These are phyloP conservation scores for Capitulum mitella DNA, from an alignment of 2,888 invertebrate genomes.

Conservation along the genomic window DNA sequence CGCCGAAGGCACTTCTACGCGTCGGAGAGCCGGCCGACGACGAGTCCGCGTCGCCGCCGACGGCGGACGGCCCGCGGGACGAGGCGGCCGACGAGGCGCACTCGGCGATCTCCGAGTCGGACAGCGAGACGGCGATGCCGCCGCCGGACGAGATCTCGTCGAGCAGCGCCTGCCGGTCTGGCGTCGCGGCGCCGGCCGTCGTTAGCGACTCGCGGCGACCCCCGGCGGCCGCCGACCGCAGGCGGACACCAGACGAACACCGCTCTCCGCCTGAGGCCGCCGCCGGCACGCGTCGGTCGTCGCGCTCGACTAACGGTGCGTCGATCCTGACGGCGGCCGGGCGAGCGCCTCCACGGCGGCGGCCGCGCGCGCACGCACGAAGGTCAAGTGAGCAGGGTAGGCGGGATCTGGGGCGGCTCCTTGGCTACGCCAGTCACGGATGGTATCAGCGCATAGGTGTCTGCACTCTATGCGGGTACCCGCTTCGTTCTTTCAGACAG, in stretches of 20 bases:
- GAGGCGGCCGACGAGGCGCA: not conserved
- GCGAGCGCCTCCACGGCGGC: not conserved
- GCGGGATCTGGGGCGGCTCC: too few relatives aligned
- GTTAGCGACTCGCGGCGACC: too few relatives aligned
- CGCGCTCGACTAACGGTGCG: not conserved
- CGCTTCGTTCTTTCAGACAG: too few relatives aligned
- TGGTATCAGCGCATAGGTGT: too few relatives aligned
- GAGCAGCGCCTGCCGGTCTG: constrained; percentile 12
- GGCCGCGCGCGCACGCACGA: not conserved
- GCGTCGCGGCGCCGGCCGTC: too few relatives aligned
- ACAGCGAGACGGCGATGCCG: not conserved
- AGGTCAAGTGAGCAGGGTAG: too few relatives aligned
- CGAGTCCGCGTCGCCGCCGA: not conserved
- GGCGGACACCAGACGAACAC: too few relatives aligned
- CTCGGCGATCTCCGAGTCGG: not conserved
- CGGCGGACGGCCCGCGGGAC: not conserved
- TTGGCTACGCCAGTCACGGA: too few relatives aligned
- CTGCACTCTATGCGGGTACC: too few relatives aligned
- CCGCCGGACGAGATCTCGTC: constrained; percentile 13
- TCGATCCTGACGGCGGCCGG: not conserved
- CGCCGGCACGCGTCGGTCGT: not conserved
- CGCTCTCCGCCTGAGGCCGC: not conserved
- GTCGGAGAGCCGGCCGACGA: not conserved
- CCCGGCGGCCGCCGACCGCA: too few relatives aligned
- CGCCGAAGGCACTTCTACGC: too few relatives aligned